Evolutionary conservation across 2,113 vertebrate genomes (phyloP), one percentile per base, ranked within the genome.

Genomic region (Upupa epops): DNA sequence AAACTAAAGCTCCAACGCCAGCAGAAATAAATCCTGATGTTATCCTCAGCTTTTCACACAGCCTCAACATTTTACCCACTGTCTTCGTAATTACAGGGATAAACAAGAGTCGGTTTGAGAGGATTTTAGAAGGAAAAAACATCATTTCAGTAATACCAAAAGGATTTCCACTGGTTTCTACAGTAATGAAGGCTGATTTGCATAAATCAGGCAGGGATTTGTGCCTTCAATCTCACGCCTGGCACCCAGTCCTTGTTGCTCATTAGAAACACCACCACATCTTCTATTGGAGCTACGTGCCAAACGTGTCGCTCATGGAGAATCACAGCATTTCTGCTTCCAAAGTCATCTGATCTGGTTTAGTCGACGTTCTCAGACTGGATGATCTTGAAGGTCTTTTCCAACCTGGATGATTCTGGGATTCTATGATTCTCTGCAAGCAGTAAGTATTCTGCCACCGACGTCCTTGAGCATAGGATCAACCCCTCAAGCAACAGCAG

Each of bases 231-330:
- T 34, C 10, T 65, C 26, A 58, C 15, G 7, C 2, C 11, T 92
- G 46, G 4, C 16, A 70, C 6, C 5, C 16, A 5, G 19, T 81
- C 22, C 26, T n/a, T 66, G 17, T 48, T 80, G 31, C 17, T 70
- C 11, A 17, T 40, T 18, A 68, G 54, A 20, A 63, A 24, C 24
- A n/a, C 10, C 48, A 64, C 2, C 0, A 0, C 28, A 49, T 48
- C 9, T 42, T 76, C 68, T 52, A 19, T 25, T 83, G 81, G 11
- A 45, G 10, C 9, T 10, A 31, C 2, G 5, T 26, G 32, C 2
- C 3, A 79, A 85, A 46, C 17, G 5, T 20, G 13, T 51, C 16
- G 31, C 32, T 74, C 22, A 49, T 22, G 29, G 11, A 29, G 11
- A 82, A 70, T 36, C 21, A 13, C 17, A 46, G 12, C 2, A 28